A percentile compares a stretch with the other conserved stretches of the same genome.
phyloP scores from a whole-genome alignment of 1,140 invertebrate species.

The Homalodisca vitripennis region DNA sequence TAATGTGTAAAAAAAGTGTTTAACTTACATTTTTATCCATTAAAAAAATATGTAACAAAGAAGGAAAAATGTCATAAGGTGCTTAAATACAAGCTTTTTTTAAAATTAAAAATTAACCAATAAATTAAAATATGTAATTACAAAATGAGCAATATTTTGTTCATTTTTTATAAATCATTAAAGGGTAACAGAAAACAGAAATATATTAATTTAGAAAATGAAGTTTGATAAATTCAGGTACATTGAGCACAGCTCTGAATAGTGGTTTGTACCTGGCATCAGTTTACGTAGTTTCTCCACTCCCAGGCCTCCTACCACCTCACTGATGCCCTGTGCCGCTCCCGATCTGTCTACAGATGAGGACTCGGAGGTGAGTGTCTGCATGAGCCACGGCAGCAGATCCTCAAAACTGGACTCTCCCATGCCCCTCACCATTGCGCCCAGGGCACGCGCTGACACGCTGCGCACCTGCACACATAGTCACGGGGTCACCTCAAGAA shows the following conservation, averaged over 20 bases:
- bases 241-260: constrained; percentile 5
- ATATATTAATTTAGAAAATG: too few species aligned
- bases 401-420: constrained; percentile 95
- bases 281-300: constrained; percentile 92
- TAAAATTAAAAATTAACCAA: too few species aligned
- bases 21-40: too few species aligned
- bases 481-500: too few species aligned
- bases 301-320: constrained; percentile 95
- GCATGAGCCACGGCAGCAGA: constrained; percentile 80
- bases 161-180: neutral
- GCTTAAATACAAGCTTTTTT: too few species aligned
- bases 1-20: too few species aligned
- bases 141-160: neutral
- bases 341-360: constrained; percentile 96
- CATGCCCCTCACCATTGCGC: constrained; percentile 97
- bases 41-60: too few species aligned
- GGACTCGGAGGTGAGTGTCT: constrained; percentile 85
- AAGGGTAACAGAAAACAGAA: too few species aligned
- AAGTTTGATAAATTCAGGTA: neutral
- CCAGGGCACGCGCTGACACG: constrained; percentile 90
- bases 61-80: too few species aligned
- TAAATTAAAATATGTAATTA: neutral
- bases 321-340: constrained; percentile 94
- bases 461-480: constrained; percentile 64
- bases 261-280: constrained; percentile 68